These are phyloP conservation scores for Holotrichia oblita DNA, from an alignment of 1,140 invertebrate species.

Conservation along the genomic window DNA sequence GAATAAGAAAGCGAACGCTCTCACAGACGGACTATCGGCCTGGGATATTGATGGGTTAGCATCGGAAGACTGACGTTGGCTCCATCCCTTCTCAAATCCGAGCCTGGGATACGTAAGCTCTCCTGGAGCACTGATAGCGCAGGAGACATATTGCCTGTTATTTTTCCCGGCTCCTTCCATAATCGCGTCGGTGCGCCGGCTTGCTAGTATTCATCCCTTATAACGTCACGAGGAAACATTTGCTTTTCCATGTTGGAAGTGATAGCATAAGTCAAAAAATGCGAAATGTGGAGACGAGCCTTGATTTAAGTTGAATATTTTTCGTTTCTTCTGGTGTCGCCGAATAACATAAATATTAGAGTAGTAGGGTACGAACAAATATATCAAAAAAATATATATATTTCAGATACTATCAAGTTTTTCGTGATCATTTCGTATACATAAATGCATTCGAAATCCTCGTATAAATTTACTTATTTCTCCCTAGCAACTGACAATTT, in stretches of 20 bases:
- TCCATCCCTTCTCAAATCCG: slow-evolving; percentile 29
- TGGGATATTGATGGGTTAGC: slow-evolving; percentile 11
- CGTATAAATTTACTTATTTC: too few relatives aligned
- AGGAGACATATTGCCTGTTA: slow-evolving; percentile 20
- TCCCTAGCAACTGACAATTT: too few relatives aligned
- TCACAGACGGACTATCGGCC: background rate
- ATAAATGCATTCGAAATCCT: too few relatives aligned
- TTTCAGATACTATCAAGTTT: too few relatives aligned
- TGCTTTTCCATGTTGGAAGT: background rate
- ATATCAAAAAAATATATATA: too few relatives aligned
- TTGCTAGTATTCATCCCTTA: background rate
- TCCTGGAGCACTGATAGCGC: slow-evolving; percentile 23
- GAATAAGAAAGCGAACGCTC: background rate
- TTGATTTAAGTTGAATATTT: background rate
- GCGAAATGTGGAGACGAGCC: background rate
- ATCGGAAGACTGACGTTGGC: background rate
- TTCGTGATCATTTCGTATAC: too few relatives aligned
- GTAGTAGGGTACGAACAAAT: too few relatives aligned
- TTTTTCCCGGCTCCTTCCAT: background rate
- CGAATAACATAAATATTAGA: too few relatives aligned
- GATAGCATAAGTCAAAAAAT: background rate
- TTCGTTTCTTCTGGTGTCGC: background rate
- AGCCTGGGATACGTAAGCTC: slow-evolving; percentile 19
- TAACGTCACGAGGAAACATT: background rate
- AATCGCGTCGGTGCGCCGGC: background rate